A percentile compares a stretch with the other conserved stretches of the same genome.
These are phyloP conservation scores for Tipula confusa DNA, from an alignment of 2,888 invertebrate species.

Conservation along the genomic window DNA sequence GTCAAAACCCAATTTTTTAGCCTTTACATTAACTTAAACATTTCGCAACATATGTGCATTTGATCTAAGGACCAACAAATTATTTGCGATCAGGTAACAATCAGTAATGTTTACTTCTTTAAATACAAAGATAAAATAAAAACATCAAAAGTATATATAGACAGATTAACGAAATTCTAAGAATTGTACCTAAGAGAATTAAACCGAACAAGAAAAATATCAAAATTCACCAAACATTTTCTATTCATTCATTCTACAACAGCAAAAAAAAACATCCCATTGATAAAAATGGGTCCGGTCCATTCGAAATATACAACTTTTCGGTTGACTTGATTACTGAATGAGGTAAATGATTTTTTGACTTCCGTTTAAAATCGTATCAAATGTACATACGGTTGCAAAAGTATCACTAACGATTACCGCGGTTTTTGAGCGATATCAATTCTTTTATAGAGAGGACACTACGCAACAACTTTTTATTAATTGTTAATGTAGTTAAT, in stretches of 20 bases:
- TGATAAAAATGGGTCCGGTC: neutral
- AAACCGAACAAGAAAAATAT: neutral
- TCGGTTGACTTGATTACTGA: neutral
- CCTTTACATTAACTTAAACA: no score
- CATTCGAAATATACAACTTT: neutral
- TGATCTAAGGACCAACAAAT: neutral
- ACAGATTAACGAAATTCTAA: neutral
- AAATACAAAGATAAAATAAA: neutral
- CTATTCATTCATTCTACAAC: neutral
- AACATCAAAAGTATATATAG: neutral
- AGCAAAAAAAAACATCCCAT: neutral
- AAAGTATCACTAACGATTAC: no score
- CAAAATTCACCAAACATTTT: neutral
- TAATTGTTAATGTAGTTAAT: no score
- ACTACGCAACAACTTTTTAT: no score
- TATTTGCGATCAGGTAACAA: neutral
- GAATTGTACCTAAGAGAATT: neutral
- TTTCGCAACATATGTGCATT: neutral
- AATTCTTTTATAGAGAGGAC: no score
- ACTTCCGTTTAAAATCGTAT: neutral
- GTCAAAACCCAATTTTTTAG: no score
- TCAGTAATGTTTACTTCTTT: neutral
- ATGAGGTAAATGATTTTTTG: slow-evolving; percentile 6
- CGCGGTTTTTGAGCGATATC: no score
- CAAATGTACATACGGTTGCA: neutral